phyloP scores from a whole-genome alignment of 1,140 invertebrate species.

The Conus ventricosus region DNA sequence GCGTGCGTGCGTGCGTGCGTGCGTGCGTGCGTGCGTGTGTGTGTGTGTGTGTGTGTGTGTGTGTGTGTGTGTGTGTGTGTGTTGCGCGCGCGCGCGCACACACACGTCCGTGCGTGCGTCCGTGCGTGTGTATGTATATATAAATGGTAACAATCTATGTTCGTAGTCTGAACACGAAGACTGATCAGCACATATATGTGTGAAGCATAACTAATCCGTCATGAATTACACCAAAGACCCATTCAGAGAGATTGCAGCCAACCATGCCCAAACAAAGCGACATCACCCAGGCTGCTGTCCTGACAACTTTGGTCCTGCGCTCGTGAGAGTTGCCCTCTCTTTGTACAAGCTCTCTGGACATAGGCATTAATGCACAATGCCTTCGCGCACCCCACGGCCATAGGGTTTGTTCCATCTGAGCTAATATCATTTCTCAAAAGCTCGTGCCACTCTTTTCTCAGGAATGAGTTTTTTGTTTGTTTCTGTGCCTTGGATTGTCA shows the following conservation, averaged over 20 bases:
- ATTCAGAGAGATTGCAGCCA: background rate
- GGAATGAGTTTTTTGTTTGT: background rate
- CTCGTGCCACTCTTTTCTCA: background rate
- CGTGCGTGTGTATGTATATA: background rate
- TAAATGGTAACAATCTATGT: background rate
- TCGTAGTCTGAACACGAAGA: too few species aligned
- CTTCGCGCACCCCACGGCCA: background rate
- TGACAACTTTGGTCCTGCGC: background rate
- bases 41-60: too few species aligned
- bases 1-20: too few species aligned
- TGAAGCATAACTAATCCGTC: background rate
- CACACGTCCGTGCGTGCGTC: background rate
- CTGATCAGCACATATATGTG: too few species aligned
- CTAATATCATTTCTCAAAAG: background rate
- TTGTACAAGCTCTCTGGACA: background rate
- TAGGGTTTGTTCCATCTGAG: background rate
- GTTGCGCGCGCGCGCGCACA: background rate
- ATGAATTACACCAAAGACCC: background rate
- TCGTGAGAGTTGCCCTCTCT: background rate
- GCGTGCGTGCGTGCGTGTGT: too few species aligned
- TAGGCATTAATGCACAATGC: background rate
- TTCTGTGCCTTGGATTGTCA: background rate
- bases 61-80: too few species aligned
- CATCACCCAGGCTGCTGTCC: too few species aligned
- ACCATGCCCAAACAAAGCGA: background rate